A percentile compares a stretch with the other conserved stretches of the same genome.
Evolutionary conservation across 2,797 vertebrate species (phyloP).

Genomic region (Coregonus suidteri): DNA sequence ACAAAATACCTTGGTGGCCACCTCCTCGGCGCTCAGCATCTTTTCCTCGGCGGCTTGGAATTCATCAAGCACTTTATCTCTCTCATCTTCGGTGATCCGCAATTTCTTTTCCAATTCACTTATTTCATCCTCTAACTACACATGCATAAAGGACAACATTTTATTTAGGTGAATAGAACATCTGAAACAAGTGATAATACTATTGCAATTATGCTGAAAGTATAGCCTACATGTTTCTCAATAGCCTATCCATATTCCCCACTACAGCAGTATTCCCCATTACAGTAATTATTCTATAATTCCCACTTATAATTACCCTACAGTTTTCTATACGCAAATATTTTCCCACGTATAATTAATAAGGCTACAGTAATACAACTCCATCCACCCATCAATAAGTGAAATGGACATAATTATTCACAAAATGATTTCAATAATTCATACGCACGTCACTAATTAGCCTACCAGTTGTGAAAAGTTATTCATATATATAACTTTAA

Average conservation of each 20-base stretch:
- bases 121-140: slow-evolving; percentile 95
- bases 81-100: slow-evolving; percentile 89
- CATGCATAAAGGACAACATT: slow-evolving; percentile 69
- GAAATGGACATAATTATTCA: neutral
- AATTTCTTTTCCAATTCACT: slow-evolving; percentile 97
- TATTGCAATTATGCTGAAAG: neutral
- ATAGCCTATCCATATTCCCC: neutral
- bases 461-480: slow-evolving; percentile 4
- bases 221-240: neutral
- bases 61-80: slow-evolving; percentile 97
- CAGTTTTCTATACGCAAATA: neutral
- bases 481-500: slow-evolving; percentile 34
- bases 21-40: slow-evolving; percentile 90
- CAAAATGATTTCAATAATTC: neutral
- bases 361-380: neutral
- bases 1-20: slow-evolving; percentile 91
- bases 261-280: neutral
- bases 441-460: slow-evolving; percentile 13
- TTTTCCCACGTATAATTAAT: no score
- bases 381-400: neutral
- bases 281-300: neutral
- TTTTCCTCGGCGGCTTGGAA: slow-evolving; percentile 94
- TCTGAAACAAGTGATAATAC: slow-evolving; percentile 21
- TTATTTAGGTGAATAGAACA: slow-evolving; percentile 8
- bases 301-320: neutral